A percentile compares a stretch with the other conserved stretches of the same genome.
These are phyloP conservation scores for Leptopilina myrica DNA, from an alignment of 2,888 invertebrate species.

Conservation along the genomic window DNA sequence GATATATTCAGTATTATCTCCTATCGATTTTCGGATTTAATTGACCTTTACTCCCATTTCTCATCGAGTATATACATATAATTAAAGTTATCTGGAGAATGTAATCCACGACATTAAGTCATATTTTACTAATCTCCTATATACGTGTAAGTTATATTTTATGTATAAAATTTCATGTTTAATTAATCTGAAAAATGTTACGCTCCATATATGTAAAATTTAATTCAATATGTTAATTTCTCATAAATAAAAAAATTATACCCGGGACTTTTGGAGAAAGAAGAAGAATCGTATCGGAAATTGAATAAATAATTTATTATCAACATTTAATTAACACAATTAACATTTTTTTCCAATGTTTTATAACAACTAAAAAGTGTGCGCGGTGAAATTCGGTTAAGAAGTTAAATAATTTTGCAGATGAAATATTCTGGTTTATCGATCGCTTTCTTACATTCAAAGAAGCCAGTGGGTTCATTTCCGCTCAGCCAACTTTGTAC, in stretches of 20 bases:
- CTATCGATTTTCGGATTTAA: slow-evolving; percentile 9
- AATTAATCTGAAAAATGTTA: too few species aligned
- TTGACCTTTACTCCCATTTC: slow-evolving; percentile 10
- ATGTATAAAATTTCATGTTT: too few species aligned
- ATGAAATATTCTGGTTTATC: slow-evolving; percentile 21
- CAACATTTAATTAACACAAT: too few species aligned
- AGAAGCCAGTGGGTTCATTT: slow-evolving; percentile 30
- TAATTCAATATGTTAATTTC: too few species aligned
- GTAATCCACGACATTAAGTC: slow-evolving; percentile 8
- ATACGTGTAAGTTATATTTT: too few species aligned
- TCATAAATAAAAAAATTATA: too few species aligned
- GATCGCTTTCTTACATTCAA: slow-evolving; percentile 20
- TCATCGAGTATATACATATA: not conserved
- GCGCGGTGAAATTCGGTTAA: not conserved
- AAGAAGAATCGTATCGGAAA: too few species aligned
- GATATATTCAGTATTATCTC: not conserved
- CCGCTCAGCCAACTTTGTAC: slow-evolving; percentile 37
- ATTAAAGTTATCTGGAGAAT: not conserved
- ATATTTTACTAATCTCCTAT: not conserved
- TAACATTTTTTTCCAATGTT: too few species aligned
- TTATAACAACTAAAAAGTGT: too few species aligned
- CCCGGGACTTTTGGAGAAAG: too few species aligned
- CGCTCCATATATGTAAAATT: too few species aligned
- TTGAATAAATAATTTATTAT: too few species aligned
- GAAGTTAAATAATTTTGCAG: slow-evolving; percentile 21